Conservation (phyloP, 2,888 invertebrate species). For the Patella caerulea region DNA sequence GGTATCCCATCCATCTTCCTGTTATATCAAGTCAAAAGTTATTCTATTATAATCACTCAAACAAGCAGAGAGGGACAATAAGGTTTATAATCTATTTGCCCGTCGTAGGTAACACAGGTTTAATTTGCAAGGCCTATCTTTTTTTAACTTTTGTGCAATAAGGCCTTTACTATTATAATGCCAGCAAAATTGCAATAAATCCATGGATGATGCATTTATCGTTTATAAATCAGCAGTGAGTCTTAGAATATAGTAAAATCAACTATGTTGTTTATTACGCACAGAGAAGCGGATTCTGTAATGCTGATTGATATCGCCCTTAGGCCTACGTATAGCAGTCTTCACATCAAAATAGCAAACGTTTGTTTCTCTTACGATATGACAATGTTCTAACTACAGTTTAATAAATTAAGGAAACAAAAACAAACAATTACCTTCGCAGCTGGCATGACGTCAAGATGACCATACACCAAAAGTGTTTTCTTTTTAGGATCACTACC, state of each 20-base stretch:
- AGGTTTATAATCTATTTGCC: too few species aligned
- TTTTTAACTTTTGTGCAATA: too few species aligned
- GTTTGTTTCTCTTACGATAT: background rate
- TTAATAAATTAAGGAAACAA: background rate
- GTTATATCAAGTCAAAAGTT: background rate
- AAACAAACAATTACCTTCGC: slow-evolving; percentile 73
- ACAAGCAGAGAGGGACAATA: background rate
- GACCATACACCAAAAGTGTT: slow-evolving; percentile 95
- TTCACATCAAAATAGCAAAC: background rate
- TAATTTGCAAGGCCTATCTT: too few species aligned
- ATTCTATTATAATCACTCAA: background rate
- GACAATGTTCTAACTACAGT: background rate
- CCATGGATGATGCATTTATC: too few species aligned
- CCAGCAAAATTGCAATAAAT: too few species aligned
- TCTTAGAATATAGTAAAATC: too few species aligned
- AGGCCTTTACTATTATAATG: too few species aligned
- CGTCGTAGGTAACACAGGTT: too few species aligned
- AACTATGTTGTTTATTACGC: too few species aligned
- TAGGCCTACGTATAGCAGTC: background rate
- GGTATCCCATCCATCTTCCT: slow-evolving; percentile 94
- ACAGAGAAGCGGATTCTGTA: background rate
- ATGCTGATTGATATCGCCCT: background rate
- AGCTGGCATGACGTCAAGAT: slow-evolving; percentile 98
- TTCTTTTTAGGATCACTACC: slow-evolving; percentile 89
- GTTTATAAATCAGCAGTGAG: too few species aligned